phyloP scores from a whole-genome alignment of 2,113 vertebrate genomes.

The Pithys albifrons region DNA sequence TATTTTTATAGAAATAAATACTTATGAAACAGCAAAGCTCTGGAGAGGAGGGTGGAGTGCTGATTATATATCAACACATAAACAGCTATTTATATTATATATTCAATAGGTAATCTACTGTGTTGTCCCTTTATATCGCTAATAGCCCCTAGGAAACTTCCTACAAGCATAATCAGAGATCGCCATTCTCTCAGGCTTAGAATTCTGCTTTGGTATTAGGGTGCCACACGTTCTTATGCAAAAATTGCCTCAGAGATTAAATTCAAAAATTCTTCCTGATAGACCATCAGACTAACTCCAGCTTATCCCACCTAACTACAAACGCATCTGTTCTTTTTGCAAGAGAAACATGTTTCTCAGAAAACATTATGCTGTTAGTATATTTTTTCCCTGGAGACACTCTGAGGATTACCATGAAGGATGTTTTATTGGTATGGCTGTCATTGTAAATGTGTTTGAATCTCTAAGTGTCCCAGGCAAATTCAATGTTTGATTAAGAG shows the following conservation, averaged over 20 bases:
- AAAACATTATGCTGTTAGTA: conserved; percentile 12
- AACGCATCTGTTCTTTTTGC: background rate
- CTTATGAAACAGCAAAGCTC: background rate
- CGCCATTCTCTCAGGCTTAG: background rate
- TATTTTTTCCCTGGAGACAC: background rate
- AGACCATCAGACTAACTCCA: background rate
- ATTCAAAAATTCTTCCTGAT: background rate
- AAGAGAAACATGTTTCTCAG: background rate
- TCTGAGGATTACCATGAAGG: conserved; percentile 1
- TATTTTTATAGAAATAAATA: background rate
- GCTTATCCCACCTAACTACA: background rate
- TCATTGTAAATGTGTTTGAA: background rate
- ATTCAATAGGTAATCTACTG: background rate
- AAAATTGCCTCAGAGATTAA: background rate
- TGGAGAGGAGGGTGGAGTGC: background rate
- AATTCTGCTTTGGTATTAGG: background rate
- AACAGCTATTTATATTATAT: background rate
- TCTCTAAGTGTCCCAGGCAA: background rate
- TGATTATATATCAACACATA: background rate
- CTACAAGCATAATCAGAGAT: background rate
- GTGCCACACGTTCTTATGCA: background rate
- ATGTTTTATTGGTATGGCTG: background rate
- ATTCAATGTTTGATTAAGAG: conserved; percentile 15
- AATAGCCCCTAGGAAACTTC: background rate
- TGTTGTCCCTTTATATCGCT: background rate